Evolutionary conservation across 2,797 vertebrate species (phyloP).

Genomic region (Meda fulgida): DNA sequence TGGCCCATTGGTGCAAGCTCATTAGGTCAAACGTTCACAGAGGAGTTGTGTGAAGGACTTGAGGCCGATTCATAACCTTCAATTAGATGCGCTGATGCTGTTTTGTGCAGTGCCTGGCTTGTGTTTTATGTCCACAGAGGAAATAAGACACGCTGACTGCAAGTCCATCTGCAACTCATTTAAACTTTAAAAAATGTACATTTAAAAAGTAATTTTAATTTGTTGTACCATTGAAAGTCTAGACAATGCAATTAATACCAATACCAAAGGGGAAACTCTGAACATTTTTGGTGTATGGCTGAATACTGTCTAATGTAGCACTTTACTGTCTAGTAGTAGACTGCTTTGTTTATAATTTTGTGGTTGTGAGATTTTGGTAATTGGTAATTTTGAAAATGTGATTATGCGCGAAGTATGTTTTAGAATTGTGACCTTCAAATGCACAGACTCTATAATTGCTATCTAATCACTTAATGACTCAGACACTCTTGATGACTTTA

Average conservation of each 20-base stretch:
- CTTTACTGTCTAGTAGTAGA: background rate
- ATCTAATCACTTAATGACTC: background rate
- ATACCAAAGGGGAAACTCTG: constrained; percentile 6
- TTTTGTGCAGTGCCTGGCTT: background rate
- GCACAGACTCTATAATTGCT: constrained; percentile 1
- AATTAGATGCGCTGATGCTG: constrained; percentile 6
- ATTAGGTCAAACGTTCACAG: constrained; percentile 60
- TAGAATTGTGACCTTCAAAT: constrained; percentile 32
- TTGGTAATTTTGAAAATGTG: background rate
- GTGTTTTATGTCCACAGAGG: background rate
- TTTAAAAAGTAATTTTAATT: constrained; percentile 2
- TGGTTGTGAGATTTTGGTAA: background rate
- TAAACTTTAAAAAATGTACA: background rate
- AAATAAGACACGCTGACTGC: constrained; percentile 7
- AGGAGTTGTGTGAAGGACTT: constrained; percentile 34
- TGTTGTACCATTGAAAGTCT: constrained; percentile 9
- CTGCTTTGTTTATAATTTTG: background rate
- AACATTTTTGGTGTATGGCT: background rate
- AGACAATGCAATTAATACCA: constrained; percentile 21
- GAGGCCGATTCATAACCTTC: constrained; percentile 22
- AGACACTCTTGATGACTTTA: constrained; percentile 6
- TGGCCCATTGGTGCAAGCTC: constrained; percentile 59
- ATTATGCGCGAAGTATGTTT: background rate
- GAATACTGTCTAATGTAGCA: background rate
- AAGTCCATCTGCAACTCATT: constrained; percentile 28